Evolutionary conservation across 1,140 invertebrate species (phyloP).

Genomic region (Nephotettix cincticeps): DNA sequence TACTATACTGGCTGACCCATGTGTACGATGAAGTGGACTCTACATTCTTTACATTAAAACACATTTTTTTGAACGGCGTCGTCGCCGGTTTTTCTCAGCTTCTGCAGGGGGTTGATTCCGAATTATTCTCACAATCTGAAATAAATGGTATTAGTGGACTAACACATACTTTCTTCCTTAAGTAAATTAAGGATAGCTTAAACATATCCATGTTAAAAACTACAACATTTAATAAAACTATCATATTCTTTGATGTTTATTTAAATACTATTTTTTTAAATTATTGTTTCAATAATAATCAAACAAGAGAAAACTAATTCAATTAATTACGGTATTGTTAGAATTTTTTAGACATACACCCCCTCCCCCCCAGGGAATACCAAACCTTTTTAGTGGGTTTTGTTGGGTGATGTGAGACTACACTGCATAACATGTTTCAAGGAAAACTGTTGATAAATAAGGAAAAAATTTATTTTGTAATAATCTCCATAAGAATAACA

Average conservation of each 20-base stretch:
- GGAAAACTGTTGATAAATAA: no score
- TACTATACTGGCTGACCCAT: neutral
- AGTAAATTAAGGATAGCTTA: constrained; percentile 28
- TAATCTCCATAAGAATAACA: no score
- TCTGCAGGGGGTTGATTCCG: constrained; percentile 70
- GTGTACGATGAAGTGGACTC: neutral
- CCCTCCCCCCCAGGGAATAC: neutral
- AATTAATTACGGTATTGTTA: neutral
- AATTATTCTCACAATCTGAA: constrained; percentile 72
- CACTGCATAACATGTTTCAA: no score
- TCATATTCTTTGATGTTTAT: no score
- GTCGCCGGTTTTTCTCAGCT: constrained; percentile 59
- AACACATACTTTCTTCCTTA: no score
- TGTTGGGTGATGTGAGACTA: no score
- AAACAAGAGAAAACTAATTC: neutral
- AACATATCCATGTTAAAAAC: constrained; percentile 10
- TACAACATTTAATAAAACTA: no score
- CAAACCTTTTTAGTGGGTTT: no score
- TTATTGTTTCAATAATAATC: neutral
- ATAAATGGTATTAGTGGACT: no score
- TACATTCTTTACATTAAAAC: constrained; percentile 7
- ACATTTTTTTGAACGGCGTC: constrained; percentile 29
- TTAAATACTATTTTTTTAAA: constrained; percentile 14
- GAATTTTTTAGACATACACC: neutral
- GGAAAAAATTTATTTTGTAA: no score